Base-by-base conservation (phyloP, 2,113 vertebrate genomes). In the Heterotilapia buettikoferi region DNA sequence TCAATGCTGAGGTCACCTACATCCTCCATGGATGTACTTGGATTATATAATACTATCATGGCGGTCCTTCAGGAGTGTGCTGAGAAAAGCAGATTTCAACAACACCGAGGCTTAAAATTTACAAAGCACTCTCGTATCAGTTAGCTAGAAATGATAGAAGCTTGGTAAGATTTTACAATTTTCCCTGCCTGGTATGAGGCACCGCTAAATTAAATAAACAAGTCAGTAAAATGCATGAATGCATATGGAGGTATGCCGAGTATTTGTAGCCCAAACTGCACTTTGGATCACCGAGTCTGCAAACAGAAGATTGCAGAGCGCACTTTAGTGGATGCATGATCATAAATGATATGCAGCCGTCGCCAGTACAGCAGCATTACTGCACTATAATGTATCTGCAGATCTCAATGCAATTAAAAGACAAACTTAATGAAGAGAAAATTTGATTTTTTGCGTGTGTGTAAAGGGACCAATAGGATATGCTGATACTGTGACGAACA, bases 1-100 rank as follows among this genome's bases (percentile, higher is more conserved):
- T 90, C 93, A 89, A 5, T 96, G 95, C 86, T 96, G 88, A 95
- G 71, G 21, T 84, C 38, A 26, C 12, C 45, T 26, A 6, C 53
- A 11, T 57, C 43, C 26, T 71, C 7, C 54, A 12, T 56, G 53
- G 40, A 61, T 80, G 36, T 19, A 52, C 10, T 43, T 5, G n/a
- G 18, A 52, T 24, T 40, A 26, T 63, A 6, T 18, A 18, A 2
- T 6, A 31, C 52, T 38, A 56, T 84, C 61, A 56, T 52, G 4
- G 9, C 47, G 78, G 18, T 38, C 45, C 18, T 33, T 78, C 47
- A 80, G 68, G 31, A 50, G 21, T 4, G 56, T 53, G 56, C 83
- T 79, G 47, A 84, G 40, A 4, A 52, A 81, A 59, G n/a, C 78
- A 73, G 9, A 7, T 36, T 24, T 52, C 61, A 78, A 63, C 26